Percentiles rank a stretch among this genome's conserved stretches.
These are phyloP conservation scores for Hyppa rectilinea DNA, from an alignment of 2,888 invertebrate species.

Conservation along the genomic window DNA sequence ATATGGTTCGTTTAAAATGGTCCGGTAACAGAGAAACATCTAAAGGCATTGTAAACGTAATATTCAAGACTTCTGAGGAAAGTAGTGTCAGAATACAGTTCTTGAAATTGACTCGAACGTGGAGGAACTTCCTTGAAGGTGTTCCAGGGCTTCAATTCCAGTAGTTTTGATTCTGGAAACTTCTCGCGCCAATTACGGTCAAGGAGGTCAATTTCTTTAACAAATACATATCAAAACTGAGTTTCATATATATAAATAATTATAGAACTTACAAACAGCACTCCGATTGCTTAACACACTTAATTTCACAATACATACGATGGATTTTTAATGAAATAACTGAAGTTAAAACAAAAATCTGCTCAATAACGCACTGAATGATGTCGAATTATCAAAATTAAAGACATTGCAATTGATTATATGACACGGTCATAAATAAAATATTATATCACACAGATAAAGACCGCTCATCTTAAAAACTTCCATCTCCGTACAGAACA, in stretches of 20 bases:
- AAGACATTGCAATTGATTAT: too few relatives aligned
- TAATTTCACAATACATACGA: too few relatives aligned
- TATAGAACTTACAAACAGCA: neutral
- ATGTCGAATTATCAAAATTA: too few relatives aligned
- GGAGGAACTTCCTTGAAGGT: constrained; percentile 25
- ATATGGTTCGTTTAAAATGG: constrained; percentile 18
- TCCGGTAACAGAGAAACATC: constrained; percentile 4
- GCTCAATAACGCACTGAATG: too few relatives aligned
- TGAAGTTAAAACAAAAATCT: too few relatives aligned
- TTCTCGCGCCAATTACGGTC: neutral
- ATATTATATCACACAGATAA: too few relatives aligned
- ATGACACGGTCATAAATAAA: too few relatives aligned
- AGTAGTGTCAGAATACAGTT: constrained; percentile 29
- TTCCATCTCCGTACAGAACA: too few relatives aligned
- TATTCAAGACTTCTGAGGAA: constrained; percentile 23
- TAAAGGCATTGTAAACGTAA: neutral
- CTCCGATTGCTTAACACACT: too few relatives aligned
- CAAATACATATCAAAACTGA: neutral
- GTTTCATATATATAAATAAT: constrained; percentile 6
- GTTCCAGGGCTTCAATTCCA: constrained; percentile 23
- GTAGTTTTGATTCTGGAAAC: constrained; percentile 21
- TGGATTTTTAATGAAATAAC: too few relatives aligned
- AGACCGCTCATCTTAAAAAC: too few relatives aligned
- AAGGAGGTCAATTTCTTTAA: constrained; percentile 11
- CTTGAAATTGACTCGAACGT: constrained; percentile 33